Evolutionary conservation across 2,888 invertebrate species (phyloP), one percentile per base, ranked within the genome.

Genomic region (Nemoura dubitans): DNA sequence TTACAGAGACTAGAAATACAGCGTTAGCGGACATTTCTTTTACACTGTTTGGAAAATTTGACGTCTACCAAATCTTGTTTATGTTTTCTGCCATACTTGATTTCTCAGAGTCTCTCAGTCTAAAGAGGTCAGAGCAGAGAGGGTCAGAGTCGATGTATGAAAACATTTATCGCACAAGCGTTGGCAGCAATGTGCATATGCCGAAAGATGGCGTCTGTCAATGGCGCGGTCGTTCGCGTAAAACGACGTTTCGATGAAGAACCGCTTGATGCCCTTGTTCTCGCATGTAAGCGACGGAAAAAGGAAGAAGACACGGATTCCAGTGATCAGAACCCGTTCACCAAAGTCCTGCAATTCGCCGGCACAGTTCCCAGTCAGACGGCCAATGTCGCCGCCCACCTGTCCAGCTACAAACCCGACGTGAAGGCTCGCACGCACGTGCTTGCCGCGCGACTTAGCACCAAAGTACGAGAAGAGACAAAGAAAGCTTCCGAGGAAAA

Each of bases 231-330:
- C 87, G 92, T 96, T 87, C 93, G 96, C 88, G 94, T 96, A 2
- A 96, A 96, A 91, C 94, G 96, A 76, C 93, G 94, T 89, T 93
- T 94, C 29, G 94, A 95, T 87, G 95, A 95, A 88, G 95, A 95
- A 89, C 96, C 96, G 0, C 93, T 94, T 88, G 94, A 95, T 90
- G 94, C 95, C 0, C 92, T 96, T 88, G 93, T 96, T 83, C 92
- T 96, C 81, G 93, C 95, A 89, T 95, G 95, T 89, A 96, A 96
- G 91, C 93, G 94, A 83, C 92, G 93, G 83, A 96, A 95, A 92
- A 92, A 93, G 2, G 93, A 94, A 83, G 90, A 90, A 59, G 92
- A 92, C 86, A 87, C 89, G 7, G 85, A 89, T 36, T 89, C 89
- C 87, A 88, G 88, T 28, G 92, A 93, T 87, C 91, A 93, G 88